These are phyloP conservation scores for Puma concolor DNA, from an alignment of 2,113 vertebrate genomes.

Conservation along the genomic window DNA sequence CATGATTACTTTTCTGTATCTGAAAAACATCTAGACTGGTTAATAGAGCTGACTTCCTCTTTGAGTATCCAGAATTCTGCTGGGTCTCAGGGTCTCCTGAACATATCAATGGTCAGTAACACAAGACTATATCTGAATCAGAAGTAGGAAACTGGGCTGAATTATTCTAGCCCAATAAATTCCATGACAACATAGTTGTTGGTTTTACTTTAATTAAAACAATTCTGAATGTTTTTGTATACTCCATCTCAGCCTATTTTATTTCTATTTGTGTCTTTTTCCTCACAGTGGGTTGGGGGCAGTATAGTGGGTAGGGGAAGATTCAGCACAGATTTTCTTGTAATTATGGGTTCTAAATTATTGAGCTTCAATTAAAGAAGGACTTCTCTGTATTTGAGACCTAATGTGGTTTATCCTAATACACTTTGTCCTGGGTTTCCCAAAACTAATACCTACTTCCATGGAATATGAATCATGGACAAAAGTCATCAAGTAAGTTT, in stretches of 20 bases:
- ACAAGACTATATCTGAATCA: background rate
- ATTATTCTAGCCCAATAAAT: background rate
- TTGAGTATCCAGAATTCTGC: background rate
- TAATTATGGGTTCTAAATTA: background rate
- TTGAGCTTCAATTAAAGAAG: background rate
- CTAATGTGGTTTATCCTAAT: background rate
- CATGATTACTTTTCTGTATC: background rate
- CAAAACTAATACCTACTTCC: background rate
- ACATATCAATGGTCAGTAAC: background rate
- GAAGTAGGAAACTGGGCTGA: background rate
- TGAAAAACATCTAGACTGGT: background rate
- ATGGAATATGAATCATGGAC: background rate
- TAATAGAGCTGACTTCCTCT: background rate
- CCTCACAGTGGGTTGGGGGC: background rate
- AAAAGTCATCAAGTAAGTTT: background rate
- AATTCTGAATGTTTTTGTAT: background rate
- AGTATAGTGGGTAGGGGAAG: background rate
- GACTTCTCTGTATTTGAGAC: background rate
- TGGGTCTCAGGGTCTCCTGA: background rate
- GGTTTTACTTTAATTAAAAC: constrained; percentile 15
- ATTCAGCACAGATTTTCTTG: background rate
- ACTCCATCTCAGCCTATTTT: background rate
- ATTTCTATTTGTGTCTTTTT: background rate
- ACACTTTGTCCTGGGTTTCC: background rate
- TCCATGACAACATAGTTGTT: background rate